These are phyloP conservation scores for Arenaria interpres DNA, from an alignment of 2,113 vertebrate species.

Conservation along the genomic window DNA sequence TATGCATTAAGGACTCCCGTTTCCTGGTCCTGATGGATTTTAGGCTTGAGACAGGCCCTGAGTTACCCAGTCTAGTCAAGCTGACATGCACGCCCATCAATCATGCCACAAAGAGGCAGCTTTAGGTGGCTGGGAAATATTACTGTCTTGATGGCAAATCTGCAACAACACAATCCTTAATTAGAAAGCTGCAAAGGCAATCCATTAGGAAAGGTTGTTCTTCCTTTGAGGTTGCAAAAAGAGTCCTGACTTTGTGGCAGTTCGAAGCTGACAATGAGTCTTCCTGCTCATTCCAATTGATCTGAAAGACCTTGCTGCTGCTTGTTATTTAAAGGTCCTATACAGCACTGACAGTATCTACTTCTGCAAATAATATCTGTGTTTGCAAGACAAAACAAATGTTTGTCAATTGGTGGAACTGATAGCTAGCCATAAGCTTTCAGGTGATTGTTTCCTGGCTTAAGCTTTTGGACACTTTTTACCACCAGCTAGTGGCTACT, in stretches of 20 bases:
- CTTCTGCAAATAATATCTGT: not conserved
- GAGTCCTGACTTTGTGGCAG: not conserved
- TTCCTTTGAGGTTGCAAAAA: not conserved
- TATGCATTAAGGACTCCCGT: not conserved
- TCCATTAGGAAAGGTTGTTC: not conserved
- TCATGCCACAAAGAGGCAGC: not conserved
- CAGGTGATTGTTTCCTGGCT: not conserved
- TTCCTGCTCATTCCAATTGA: not conserved
- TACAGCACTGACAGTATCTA: not conserved
- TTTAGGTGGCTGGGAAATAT: not conserved
- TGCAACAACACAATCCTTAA: not conserved
- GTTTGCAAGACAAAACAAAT: not conserved
- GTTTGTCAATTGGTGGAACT: not conserved
- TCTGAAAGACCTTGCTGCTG: not conserved
- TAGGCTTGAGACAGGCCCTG: not conserved
- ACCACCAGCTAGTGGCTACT: not conserved
- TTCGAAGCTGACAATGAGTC: not conserved
- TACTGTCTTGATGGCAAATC: not conserved
- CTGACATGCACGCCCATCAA: accelerated
- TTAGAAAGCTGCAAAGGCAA: not conserved
- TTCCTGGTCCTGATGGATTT: not conserved
- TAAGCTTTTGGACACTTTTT: not conserved
- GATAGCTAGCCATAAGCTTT: not conserved
- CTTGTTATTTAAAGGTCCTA: not conserved
- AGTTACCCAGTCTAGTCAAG: not conserved